phyloP scores from a whole-genome alignment of 2,113 vertebrate species.

The Gobiocypris rarus region DNA sequence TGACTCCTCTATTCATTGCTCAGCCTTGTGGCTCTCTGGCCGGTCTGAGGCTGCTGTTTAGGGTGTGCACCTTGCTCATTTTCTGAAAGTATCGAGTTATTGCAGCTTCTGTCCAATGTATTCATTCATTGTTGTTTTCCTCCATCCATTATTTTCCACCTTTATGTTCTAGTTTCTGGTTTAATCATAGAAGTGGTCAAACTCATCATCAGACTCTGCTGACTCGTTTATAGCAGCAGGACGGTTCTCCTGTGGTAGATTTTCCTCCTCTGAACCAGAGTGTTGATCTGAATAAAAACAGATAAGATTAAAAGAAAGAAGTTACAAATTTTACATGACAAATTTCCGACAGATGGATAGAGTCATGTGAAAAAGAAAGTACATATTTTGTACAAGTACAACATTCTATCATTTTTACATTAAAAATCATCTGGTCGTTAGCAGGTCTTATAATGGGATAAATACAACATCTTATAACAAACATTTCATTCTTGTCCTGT shows the following conservation, averaged over 20 bases:
- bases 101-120: conserved; percentile 13
- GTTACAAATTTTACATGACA: too few relatives aligned
- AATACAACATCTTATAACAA: too few relatives aligned
- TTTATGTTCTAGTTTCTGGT: neutral
- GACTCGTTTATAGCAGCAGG: neutral
- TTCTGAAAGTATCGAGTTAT: conserved; percentile 27
- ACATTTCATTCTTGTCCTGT: too few relatives aligned
- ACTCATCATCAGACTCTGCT: conserved; percentile 68
- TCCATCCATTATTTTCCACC: neutral
- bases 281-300: conserved; percentile 43
- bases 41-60: conserved; percentile 46
- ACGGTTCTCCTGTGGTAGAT: neutral
- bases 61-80: conserved; percentile 41
- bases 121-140: neutral
- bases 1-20: conserved; percentile 53
- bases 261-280: conserved; percentile 55
- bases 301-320: neutral
- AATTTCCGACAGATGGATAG: neutral
- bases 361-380: too few relatives aligned
- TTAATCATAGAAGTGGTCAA: conserved; percentile 74
- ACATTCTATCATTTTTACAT: too few relatives aligned
- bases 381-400: too few relatives aligned
- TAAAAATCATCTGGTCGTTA: too few relatives aligned
- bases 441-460: too few relatives aligned
- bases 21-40: conserved; percentile 32